These are phyloP conservation scores for Leucoma salicis DNA, from an alignment of 2,888 invertebrate genomes.

Conservation along the genomic window DNA sequence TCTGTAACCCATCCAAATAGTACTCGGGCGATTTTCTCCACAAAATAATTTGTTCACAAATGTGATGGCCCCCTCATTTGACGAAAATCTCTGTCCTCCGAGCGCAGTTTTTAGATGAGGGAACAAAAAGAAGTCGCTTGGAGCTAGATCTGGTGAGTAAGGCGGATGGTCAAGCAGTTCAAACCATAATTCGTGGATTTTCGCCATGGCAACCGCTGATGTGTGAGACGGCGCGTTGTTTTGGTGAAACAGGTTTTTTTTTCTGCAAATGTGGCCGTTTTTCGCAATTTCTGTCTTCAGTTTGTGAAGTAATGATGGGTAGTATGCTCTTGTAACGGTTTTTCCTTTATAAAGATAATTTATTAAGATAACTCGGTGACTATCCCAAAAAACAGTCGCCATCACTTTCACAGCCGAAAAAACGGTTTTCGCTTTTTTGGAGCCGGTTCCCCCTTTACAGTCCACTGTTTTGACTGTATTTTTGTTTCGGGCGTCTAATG, in stretches of 20 bases:
- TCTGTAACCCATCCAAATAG: conserved; percentile 7
- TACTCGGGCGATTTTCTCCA: conserved; percentile 4
- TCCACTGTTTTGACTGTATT: conserved; percentile 15
- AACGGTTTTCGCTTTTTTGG: conserved; percentile 9
- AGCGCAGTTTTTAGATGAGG: conserved; percentile 15
- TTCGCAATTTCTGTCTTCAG: too few relatives aligned
- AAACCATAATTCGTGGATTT: not conserved
- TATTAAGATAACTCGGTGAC: not conserved
- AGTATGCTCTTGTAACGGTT: too few relatives aligned
- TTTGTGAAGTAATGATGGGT: too few relatives aligned
- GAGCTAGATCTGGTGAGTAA: conserved; percentile 3
- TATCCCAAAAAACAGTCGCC: conserved; percentile 7
- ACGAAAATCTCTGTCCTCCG: conserved; percentile 12
- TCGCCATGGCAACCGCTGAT: conserved; percentile 9
- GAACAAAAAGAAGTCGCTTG: conserved; percentile 19
- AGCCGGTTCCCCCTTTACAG: conserved; percentile 4
- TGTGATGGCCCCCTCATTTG: conserved; percentile 8
- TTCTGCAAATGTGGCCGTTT: too few relatives aligned
- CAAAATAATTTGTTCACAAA: conserved; percentile 10
- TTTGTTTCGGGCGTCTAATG: not conserved
- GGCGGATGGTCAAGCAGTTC: not conserved
- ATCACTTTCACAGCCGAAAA: conserved; percentile 15
- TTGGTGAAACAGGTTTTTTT: too few relatives aligned
- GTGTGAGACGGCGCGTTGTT: too few relatives aligned
- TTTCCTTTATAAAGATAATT: not conserved